Conservation (phyloP, 2,113 vertebrate genomes). For the Sardina pilchardus region DNA sequence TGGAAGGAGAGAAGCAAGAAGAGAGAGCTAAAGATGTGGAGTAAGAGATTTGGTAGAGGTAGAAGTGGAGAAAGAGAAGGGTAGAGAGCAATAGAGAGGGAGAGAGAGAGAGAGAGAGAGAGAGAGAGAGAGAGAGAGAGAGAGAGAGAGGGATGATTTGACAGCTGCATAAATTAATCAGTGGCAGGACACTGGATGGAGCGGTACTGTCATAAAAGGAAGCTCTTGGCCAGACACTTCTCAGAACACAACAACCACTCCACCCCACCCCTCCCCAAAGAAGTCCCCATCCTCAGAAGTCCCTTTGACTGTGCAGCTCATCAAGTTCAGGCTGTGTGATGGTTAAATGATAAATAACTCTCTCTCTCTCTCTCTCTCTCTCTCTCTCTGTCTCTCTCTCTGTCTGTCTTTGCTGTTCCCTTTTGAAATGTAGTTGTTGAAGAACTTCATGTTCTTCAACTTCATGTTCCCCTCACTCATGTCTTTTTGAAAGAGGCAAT, state of each 20-base stretch:
- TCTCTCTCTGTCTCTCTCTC: too few species aligned
- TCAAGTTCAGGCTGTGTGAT: background rate
- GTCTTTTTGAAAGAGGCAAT: background rate
- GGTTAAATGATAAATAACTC: conserved; percentile 17
- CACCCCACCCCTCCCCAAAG: too few species aligned
- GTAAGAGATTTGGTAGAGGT: too few species aligned
- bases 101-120: background rate
- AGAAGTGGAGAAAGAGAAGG: too few species aligned
- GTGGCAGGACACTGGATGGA: background rate
- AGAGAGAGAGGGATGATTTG: conserved; percentile 17
- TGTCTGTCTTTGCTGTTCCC: too few species aligned
- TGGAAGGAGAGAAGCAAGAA: background rate
- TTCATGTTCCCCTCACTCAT: background rate
- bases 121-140: conserved; percentile 15
- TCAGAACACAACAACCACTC: background rate
- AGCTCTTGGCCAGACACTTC: background rate
- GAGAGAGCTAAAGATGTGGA: background rate
- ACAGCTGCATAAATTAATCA: background rate
- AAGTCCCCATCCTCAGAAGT: background rate
- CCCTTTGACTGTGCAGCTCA: background rate
- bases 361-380: too few species aligned
- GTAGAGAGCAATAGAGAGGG: background rate
- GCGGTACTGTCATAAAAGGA: background rate
- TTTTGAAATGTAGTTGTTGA: background rate
- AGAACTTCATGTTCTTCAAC: background rate